These are phyloP conservation scores for Heliothis peltigera DNA, from an alignment of 2,888 invertebrate genomes.

Conservation along the genomic window DNA sequence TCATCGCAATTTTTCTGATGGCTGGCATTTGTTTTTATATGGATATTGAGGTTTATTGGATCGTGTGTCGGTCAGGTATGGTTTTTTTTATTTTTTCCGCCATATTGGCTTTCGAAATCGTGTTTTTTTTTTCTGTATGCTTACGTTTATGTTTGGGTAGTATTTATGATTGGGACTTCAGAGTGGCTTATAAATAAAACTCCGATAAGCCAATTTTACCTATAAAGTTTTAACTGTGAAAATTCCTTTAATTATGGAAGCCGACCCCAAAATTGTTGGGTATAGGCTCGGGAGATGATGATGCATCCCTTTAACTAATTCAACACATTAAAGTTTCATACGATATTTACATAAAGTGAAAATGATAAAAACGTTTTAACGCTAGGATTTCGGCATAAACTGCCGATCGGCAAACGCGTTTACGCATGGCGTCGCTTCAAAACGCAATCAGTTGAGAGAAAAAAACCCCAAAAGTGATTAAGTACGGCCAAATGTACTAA, in stretches of 20 bases:
- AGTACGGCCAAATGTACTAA: constrained; percentile 33
- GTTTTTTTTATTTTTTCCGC: constrained; percentile 27
- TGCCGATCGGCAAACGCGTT: constrained; percentile 28
- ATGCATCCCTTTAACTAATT: too few species aligned
- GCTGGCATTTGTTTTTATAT: constrained; percentile 52
- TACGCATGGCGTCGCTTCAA: constrained; percentile 47
- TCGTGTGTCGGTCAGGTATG: constrained; percentile 31
- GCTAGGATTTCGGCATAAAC: constrained; percentile 12
- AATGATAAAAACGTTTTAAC: neutral
- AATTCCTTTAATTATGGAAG: too few species aligned
- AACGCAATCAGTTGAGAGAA: constrained; percentile 46
- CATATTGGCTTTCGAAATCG: constrained; percentile 12
- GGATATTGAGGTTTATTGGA: constrained; percentile 50
- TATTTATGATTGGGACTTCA: neutral
- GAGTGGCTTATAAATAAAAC: neutral
- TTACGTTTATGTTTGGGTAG: neutral
- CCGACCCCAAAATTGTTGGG: too few species aligned
- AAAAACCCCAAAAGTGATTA: constrained; percentile 31
- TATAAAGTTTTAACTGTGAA: too few species aligned
- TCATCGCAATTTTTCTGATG: constrained; percentile 53
- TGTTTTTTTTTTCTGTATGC: constrained; percentile 11
- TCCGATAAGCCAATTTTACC: too few species aligned
- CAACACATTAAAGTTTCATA: too few species aligned
- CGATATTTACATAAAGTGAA: neutral
- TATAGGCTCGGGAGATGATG: too few species aligned